Conservation (phyloP, 2,113 vertebrate genomes). For the Clupea harengus region DNA sequence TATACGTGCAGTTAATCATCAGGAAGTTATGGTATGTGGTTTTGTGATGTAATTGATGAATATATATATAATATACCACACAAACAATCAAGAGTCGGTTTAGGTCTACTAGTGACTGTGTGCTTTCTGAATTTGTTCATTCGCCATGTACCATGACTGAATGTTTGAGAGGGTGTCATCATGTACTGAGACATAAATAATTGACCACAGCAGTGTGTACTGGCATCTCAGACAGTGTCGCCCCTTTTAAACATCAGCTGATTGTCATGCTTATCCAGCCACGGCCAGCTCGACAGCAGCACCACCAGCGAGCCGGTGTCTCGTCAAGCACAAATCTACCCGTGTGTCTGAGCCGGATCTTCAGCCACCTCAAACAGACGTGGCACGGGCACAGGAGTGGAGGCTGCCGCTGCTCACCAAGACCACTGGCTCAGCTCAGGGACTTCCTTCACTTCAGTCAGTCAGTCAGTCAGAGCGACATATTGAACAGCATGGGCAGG, state of each 20-base stretch:
- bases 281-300: background rate
- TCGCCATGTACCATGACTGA: background rate
- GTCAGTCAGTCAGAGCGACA: background rate
- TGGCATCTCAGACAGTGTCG: background rate
- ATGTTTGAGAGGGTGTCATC: background rate
- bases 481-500: background rate
- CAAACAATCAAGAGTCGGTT: background rate
- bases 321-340: background rate
- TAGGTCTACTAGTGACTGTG: background rate
- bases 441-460: background rate
- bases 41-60: background rate
- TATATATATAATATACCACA: background rate
- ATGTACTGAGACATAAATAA: background rate
- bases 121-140: background rate
- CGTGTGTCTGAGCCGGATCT: background rate
- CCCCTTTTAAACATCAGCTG: background rate
- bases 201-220: background rate
- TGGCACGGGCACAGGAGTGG: conserved; percentile 18
- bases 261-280: background rate
- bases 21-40: background rate
- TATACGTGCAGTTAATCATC: too few species aligned
- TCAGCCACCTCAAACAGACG: background rate
- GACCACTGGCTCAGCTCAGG: background rate
- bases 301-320: background rate
- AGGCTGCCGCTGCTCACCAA: background rate